Percentiles rank a stretch among this genome's conserved stretches.
These are phyloP conservation scores for Catostylus mosaicus DNA, from an alignment of 30 jellyfish, hydroid and myxozoan species.

Conservation along the genomic window DNA sequence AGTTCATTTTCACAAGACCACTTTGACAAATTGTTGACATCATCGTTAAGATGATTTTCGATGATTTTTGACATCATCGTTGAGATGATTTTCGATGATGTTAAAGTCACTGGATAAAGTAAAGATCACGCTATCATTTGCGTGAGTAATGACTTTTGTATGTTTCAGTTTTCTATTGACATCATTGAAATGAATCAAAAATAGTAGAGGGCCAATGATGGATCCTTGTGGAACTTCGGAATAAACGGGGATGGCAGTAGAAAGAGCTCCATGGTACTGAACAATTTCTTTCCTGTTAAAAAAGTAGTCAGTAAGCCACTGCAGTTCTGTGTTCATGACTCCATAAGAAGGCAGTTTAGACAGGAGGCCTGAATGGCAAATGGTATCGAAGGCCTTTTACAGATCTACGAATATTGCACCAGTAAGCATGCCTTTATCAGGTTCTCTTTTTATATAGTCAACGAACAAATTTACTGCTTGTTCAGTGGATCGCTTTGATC, in stretches of 20 bases:
- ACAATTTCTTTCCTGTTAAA: conserved; percentile 48
- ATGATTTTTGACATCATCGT: too few relatives aligned
- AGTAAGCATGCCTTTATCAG: conserved; percentile 59
- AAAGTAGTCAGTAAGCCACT: conserved; percentile 64
- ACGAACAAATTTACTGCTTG: conserved; percentile 24
- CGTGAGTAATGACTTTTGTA: conserved; percentile 18
- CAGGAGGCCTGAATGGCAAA: conserved; percentile 56
- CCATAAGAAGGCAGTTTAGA: conserved; percentile 70
- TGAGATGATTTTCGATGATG: not conserved
- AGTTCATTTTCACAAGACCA: conserved; percentile 41
- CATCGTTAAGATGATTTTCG: conserved; percentile 21
- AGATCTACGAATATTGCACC: conserved; percentile 72
- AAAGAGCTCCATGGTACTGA: conserved; percentile 59
- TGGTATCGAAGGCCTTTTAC: conserved; percentile 59
- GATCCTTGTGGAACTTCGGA: not conserved
- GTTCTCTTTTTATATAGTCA: conserved; percentile 48
- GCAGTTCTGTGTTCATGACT: conserved; percentile 43
- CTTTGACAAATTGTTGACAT: conserved; percentile 15
- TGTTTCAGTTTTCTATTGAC: conserved; percentile 30
- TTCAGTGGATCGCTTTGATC: conserved; percentile 42
- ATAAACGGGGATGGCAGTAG: conserved; percentile 37
- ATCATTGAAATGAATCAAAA: conserved; percentile 21
- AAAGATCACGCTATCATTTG: conserved; percentile 21
- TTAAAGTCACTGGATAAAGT: conserved; percentile 33
- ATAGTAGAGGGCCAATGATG: conserved; percentile 7